These are phyloP conservation scores for Emydura subglobosa DNA, from an alignment of 2,113 vertebrate genomes.

Conservation along the genomic window DNA sequence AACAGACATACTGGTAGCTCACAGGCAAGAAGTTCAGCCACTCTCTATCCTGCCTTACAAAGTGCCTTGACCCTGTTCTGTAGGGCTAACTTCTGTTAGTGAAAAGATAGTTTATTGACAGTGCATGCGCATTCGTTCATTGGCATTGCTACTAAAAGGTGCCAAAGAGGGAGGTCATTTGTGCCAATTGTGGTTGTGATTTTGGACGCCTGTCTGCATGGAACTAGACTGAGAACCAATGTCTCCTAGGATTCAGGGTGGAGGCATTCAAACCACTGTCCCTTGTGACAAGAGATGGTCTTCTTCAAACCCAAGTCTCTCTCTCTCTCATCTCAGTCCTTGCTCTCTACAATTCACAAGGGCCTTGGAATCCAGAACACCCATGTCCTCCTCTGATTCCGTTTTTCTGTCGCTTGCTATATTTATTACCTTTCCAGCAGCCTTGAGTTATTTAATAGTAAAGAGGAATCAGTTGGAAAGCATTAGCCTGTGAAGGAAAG, in stretches of 20 bases:
- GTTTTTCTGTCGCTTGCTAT: not conserved
- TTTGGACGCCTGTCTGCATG: conserved; percentile 12
- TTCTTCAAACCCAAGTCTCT: not conserved
- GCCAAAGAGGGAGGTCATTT: not conserved
- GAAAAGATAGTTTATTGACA: not conserved
- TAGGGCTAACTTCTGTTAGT: not conserved
- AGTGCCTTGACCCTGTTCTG: not conserved
- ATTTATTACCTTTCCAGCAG: not conserved
- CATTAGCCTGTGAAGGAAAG: not conserved
- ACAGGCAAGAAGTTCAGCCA: not conserved
- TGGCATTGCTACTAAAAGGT: not conserved
- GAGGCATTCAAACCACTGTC: not conserved
- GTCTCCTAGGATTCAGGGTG: fast-evolving
- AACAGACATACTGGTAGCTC: not conserved
- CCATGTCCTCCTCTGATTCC: not conserved
- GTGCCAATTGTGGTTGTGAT: not conserved
- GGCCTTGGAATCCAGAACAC: not conserved
- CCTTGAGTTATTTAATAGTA: conserved; percentile 21
- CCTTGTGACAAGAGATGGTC: not conserved
- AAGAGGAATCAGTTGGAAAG: not conserved
- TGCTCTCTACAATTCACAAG: not conserved
- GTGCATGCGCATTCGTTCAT: not conserved
- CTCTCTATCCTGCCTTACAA: not conserved
- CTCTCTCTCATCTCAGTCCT: not conserved
- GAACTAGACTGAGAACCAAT: not conserved